These are phyloP conservation scores for Emydoidea blandingii DNA, from an alignment of 2,797 vertebrate species.

Conservation along the genomic window DNA sequence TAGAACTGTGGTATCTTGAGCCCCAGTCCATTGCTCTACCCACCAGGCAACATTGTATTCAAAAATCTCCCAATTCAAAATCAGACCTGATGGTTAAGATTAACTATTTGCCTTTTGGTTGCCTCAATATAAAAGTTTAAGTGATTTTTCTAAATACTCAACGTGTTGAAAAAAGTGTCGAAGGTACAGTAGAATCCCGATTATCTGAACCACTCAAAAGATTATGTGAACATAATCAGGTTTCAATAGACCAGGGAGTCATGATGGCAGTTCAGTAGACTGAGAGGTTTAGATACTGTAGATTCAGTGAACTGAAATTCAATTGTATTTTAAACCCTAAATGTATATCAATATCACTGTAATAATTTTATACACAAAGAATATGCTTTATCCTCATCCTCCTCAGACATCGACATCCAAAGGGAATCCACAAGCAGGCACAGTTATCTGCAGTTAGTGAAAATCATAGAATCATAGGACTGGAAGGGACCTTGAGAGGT, in stretches of 20 bases:
- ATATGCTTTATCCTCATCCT: not conserved
- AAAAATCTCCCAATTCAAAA: not conserved
- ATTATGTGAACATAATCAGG: not conserved
- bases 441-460: not conserved
- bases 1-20: not conserved
- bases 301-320: not conserved
- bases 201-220: not conserved
- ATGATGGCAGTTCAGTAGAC: not conserved
- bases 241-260: not conserved
- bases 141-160: slow-evolving; percentile 10
- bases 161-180: not conserved
- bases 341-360: not conserved
- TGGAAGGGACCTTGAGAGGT: too few species aligned
- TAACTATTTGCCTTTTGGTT: slow-evolving; percentile 11
- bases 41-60: not conserved
- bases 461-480: too few species aligned
- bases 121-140: slow-evolving; percentile 1
- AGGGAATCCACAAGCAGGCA: not conserved
- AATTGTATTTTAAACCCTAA: not conserved
- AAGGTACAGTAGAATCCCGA: not conserved
- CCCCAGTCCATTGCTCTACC: not conserved
- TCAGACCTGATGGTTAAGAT: not conserved
- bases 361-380: not conserved
- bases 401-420: too few species aligned
- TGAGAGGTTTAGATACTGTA: not conserved